A percentile compares a stretch with the other conserved stretches of the same genome.
phyloP scores from a whole-genome alignment of 2,888 invertebrate species.

The Cephalotes varians region DNA sequence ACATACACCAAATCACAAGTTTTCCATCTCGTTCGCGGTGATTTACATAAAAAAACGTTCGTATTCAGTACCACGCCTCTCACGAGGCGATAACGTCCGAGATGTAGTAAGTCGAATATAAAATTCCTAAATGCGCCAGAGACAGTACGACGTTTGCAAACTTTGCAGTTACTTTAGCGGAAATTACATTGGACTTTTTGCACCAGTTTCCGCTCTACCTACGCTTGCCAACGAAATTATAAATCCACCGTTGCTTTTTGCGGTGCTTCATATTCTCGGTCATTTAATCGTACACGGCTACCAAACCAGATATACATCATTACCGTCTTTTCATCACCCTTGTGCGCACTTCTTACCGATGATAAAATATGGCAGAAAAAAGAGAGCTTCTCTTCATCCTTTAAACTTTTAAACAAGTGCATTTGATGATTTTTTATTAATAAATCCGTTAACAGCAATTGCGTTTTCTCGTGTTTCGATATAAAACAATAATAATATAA shows the following conservation, averaged over 20 bases:
- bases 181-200: conserved; percentile 53
- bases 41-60: conserved; percentile 20
- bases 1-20: background rate
- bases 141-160: conserved; percentile 35
- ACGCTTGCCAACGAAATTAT: conserved; percentile 39
- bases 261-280: conserved; percentile 24
- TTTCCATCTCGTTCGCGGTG: background rate
- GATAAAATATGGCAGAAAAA: background rate
- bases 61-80: background rate
- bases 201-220: conserved; percentile 1
- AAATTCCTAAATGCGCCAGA: conserved; percentile 43
- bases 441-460: background rate
- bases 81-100: conserved; percentile 1
- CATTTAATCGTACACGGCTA: conserved; percentile 30
- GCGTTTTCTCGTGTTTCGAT: background rate
- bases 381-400: background rate
- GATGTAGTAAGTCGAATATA: conserved; percentile 38
- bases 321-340: conserved; percentile 27
- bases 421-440: background rate
- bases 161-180: conserved; percentile 21
- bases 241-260: conserved; percentile 28
- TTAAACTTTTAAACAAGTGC: conserved; percentile 15
- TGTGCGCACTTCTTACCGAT: background rate
- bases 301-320: conserved; percentile 38
- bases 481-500: background rate